Percentiles rank a stretch among this genome's conserved stretches.
Conservation (phyloP, 1,140 invertebrate genomes). For the Cryptotermes secundus region DNA sequence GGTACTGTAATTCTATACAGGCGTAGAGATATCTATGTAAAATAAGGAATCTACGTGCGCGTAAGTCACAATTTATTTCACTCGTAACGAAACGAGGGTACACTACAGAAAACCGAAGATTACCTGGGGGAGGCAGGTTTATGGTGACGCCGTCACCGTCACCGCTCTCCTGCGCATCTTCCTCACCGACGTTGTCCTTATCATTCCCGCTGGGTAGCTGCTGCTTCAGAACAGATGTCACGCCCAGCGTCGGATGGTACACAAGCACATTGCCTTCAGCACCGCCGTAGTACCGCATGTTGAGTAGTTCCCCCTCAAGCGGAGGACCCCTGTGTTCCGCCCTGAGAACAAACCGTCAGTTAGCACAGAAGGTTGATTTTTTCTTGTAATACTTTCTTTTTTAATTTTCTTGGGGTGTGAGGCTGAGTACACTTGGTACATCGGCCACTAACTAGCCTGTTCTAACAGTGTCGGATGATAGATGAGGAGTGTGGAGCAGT, state of each 20-base stretch:
- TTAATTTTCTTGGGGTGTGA: too few species aligned
- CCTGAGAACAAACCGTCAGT: not conserved
- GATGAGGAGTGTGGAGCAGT: too few species aligned
- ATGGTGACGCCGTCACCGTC: not conserved
- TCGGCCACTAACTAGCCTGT: too few species aligned
- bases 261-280: slow-evolving; percentile 61
- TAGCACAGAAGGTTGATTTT: too few species aligned
- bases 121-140: slow-evolving; percentile 30
- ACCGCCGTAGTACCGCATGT: slow-evolving; percentile 64
- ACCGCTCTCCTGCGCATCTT: not conserved
- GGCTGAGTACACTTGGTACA: too few species aligned
- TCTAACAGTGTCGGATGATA: too few species aligned
- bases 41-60: too few species aligned
- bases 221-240: not conserved
- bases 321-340: not conserved
- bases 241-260: slow-evolving; percentile 16
- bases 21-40: too few species aligned
- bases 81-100: too few species aligned
- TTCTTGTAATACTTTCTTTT: too few species aligned
- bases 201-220: not conserved
- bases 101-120: slow-evolving; percentile 39
- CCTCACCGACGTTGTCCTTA: not conserved
- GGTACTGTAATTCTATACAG: too few species aligned
- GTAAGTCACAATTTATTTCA: too few species aligned
- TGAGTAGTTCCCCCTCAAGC: slow-evolving; percentile 31